Evolutionary conservation across 2,888 invertebrate species (phyloP), one percentile per base, ranked within the genome.

Genomic region (Tipula lateralis): DNA sequence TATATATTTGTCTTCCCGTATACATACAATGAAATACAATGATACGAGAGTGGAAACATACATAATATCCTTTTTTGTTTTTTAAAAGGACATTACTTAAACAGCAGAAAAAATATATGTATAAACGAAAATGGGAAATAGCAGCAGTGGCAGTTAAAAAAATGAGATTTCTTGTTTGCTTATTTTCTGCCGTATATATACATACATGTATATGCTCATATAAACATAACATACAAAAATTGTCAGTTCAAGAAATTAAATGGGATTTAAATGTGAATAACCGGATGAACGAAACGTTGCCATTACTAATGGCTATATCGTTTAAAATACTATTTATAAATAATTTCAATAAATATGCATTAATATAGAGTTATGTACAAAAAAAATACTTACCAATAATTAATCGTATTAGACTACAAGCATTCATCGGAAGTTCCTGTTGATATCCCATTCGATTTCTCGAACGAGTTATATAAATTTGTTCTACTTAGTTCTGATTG

Each of bases 401-500:
- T 36, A 83, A 83, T 36, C 83, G 83, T 36, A 83, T 36, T 83
- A 83, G n/a, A 83, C 83, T 83, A 29, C 83, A 34, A 83, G 36
- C 83, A 83, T 83, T 83, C 83, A 83, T 83, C 83, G 34, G 83
- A 36, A 83, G 36, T 83, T 83, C 83, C 83, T 83, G 83, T 16
- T 34, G 83, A 29, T n/a, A 36, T 83, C 83, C 83, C 83, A 83
- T 83, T 36, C 36, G 36, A 36, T 83, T 36, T 24, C 39, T 83
- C 66, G 66, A 66, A 66, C 6, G 19, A 34, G 34, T 9, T 83
- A 9, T 34, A 16, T 30, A 30, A 83, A 16, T 30, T 66, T 9
- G 19, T 83, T 83, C 24, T 30, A 24, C 13, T 30, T 81, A 2
- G 19, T 34, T 83, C 24, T 30, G 16, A 6, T 83, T 32, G 32